These are phyloP conservation scores for Borostomias antarcticus DNA, from an alignment of 2,797 vertebrate genomes.

Conservation along the genomic window DNA sequence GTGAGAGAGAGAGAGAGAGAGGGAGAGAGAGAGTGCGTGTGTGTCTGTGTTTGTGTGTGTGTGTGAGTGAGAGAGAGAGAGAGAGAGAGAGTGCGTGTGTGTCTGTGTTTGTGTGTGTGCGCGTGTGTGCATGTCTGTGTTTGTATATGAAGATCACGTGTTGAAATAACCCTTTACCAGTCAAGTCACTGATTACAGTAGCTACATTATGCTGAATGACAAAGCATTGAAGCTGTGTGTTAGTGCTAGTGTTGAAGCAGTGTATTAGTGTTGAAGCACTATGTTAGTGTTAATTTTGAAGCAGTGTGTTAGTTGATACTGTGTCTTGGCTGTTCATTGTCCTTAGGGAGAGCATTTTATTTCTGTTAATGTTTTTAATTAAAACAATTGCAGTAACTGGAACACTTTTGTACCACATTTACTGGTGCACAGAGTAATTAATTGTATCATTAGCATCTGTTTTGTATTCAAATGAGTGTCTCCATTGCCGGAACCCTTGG, in stretches of 20 bases:
- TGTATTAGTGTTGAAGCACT: not conserved
- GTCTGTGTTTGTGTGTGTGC: too few species aligned
- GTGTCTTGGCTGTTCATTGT: slow-evolving; percentile 32
- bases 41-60: too few species aligned
- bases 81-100: too few species aligned
- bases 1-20: too few species aligned
- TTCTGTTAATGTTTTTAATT: slow-evolving; percentile 53
- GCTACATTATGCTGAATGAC: not conserved
- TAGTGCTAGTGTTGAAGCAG: slow-evolving; percentile 30
- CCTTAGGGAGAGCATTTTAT: slow-evolving; percentile 37
- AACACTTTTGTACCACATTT: slow-evolving; percentile 54
- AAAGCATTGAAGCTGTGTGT: not conserved
- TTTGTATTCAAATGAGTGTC: slow-evolving; percentile 54
- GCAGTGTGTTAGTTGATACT: not conserved
- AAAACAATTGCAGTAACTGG: slow-evolving; percentile 54
- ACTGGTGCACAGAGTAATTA: slow-evolving; percentile 42
- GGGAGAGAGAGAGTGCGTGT: too few species aligned
- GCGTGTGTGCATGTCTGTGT: too few species aligned
- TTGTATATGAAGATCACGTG: not conserved
- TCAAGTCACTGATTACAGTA: not conserved
- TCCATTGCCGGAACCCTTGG: slow-evolving; percentile 38
- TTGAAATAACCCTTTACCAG: too few species aligned
- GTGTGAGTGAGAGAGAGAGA: too few species aligned
- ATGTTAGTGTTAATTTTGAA: slow-evolving; percentile 11
- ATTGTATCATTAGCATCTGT: slow-evolving; percentile 57